Evolutionary conservation across 1,140 invertebrate genomes (phyloP), one percentile per base, ranked within the genome.

Genomic region (Onthophagus taurus): DNA sequence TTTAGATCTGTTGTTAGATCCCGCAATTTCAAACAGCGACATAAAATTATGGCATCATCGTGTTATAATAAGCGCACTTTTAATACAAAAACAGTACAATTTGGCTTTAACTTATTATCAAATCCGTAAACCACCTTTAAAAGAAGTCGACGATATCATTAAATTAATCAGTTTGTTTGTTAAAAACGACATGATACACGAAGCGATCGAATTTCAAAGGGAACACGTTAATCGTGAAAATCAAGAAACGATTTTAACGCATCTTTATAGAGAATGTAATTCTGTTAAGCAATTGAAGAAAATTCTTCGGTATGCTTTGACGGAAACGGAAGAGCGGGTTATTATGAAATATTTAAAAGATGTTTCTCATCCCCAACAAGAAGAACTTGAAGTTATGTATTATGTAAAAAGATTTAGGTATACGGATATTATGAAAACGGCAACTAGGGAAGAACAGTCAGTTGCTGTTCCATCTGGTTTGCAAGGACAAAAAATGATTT

Each of bases 1-100:
- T 0, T 50, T 77, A 0, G 64, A 72, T 39, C 71, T 73, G 45
- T 59, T 78, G 0, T 43, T 61, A 21, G 59, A 61, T 42, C 54
- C 60, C 7, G 50, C 55, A 3, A 51, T 62, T 8, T 34, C 26
- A 7, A 11, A 41, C 21, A 45, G 52, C 29, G 63, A 65, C 42
- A 42, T 65, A 9, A 52, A 56, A 34, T 29, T 50, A 4, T 63
- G 59, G 56, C 61, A 63, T 4, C 61, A 65, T 44, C 50, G 50
- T 18, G 45, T 55, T 2, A 52, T 55, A 6, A 52, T 65, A 37
- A 52, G 54, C 29, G 49, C 59, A 7, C 38, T 65, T n/a, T 44
- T 59, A 0, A 6, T 57, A n/a, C 54, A 63, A 38, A 46, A 58
- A 21, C 59, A 62, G 37, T 41, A 59, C 16, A 52, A 55, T 35